These are phyloP conservation scores for Porites evermanni DNA, from an alignment of 92 coral and sea anemone species.

Conservation along the genomic window DNA sequence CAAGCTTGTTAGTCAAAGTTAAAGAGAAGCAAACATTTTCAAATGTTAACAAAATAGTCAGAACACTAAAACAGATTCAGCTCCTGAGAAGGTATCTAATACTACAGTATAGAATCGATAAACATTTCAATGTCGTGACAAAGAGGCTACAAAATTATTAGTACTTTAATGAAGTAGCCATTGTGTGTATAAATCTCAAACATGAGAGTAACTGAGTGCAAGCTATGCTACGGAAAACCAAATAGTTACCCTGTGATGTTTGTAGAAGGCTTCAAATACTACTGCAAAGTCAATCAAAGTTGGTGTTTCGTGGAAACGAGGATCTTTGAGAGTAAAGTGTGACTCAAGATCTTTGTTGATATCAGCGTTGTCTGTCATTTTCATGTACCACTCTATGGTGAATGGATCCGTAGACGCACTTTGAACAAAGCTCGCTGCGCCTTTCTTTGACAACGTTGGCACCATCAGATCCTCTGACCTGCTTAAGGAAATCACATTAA, in stretches of 20 bases:
- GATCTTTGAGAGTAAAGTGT: constrained; percentile 88
- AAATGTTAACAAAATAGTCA: too few species aligned
- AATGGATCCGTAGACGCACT: constrained; percentile 98
- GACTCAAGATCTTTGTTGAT: constrained; percentile 92
- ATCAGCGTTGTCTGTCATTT: constrained; percentile 97
- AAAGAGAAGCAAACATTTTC: too few species aligned
- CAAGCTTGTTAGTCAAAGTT: too few species aligned
- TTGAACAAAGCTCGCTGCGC: constrained; percentile 91
- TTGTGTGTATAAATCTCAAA: too few species aligned
- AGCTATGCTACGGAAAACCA: neutral
- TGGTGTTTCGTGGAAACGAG: constrained; percentile 84
- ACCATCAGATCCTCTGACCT: constrained; percentile 66
- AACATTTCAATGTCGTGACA: too few species aligned
- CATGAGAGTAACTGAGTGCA: too few species aligned
- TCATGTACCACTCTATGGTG: constrained; percentile 99
- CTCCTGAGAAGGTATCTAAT: too few species aligned
- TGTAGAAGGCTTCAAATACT: constrained; percentile 88
- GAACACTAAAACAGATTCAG: too few species aligned
- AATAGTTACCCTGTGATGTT: constrained; percentile 83
- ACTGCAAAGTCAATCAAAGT: constrained; percentile 87
- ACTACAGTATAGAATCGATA: too few species aligned
- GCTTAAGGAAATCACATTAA: constrained; percentile 27
- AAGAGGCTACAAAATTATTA: too few species aligned
- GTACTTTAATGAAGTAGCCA: too few species aligned
- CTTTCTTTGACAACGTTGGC: constrained; percentile 77